Percentiles rank a stretch among this genome's conserved stretches.
Conservation (phyloP, 35 echinoderm and acorn worm genomes). For the Anneissia japonica region DNA sequence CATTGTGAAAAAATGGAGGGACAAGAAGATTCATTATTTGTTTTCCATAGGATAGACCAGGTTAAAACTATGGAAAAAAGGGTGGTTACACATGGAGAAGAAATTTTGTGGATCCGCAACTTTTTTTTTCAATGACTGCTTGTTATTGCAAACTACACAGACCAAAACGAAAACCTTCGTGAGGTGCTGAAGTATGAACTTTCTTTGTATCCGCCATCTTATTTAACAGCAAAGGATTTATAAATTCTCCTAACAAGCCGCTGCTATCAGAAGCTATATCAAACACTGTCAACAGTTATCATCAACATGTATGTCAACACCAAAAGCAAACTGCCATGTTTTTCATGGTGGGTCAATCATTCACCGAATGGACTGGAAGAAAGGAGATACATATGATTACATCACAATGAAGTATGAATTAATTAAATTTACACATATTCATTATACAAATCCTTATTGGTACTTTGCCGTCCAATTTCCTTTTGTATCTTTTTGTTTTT, state of each 20-base stretch:
- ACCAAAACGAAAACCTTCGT: background rate
- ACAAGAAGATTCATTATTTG: background rate
- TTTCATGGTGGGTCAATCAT: background rate
- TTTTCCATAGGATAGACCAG: conserved; percentile 6
- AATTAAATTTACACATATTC: too few species aligned
- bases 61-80: conserved; percentile 3
- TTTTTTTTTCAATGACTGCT: conserved; percentile 6
- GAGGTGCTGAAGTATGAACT: background rate
- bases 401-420: background rate
- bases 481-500: too few species aligned
- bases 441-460: too few species aligned
- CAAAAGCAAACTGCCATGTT: background rate
- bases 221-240: background rate
- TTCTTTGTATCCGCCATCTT: background rate
- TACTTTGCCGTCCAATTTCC: too few species aligned
- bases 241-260: background rate
- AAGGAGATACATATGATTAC: background rate
- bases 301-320: background rate
- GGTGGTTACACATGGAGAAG: conserved; percentile 1
- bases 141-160: conserved; percentile 4
- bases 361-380: background rate
- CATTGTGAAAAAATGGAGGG: background rate
- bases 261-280: background rate
- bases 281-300: background rate
- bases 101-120: conserved; percentile 2